A percentile compares a stretch with the other conserved stretches of the same genome.
phyloP scores from a whole-genome alignment of 2,888 invertebrate species.

The Pseudoips prasinana region DNA sequence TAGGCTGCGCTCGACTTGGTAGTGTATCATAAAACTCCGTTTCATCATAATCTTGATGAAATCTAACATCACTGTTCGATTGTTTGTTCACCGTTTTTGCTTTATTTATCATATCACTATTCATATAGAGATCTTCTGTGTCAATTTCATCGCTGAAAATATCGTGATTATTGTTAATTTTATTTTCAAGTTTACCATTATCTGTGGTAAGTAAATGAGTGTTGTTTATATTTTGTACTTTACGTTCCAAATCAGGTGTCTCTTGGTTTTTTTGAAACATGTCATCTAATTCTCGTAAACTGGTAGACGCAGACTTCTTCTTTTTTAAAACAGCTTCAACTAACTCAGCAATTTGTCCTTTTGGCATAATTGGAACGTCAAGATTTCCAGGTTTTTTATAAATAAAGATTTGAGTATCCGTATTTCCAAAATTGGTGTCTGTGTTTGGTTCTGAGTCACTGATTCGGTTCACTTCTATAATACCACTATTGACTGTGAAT shows the following conservation, averaged over 20 bases:
- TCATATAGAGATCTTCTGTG: too few species aligned
- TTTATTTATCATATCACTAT: too few species aligned
- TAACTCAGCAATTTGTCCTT: slow-evolving; percentile 38
- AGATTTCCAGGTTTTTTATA: slow-evolving; percentile 14
- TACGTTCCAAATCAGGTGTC: slow-evolving; percentile 3
- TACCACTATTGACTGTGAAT: slow-evolving; percentile 22
- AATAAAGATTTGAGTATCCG: slow-evolving; percentile 15
- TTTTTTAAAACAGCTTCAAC: slow-evolving; percentile 33
- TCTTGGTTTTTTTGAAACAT: slow-evolving; percentile 22
- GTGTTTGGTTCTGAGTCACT: slow-evolving; percentile 15
- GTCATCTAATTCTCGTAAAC: slow-evolving; percentile 37
- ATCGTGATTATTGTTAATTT: too few species aligned
- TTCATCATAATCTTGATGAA: too few species aligned
- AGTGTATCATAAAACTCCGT: too few species aligned
- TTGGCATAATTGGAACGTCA: slow-evolving; percentile 13
- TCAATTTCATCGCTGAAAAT: too few species aligned
- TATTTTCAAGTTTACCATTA: too few species aligned
- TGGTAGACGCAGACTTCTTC: slow-evolving; percentile 30
- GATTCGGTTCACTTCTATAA: slow-evolving; percentile 17
- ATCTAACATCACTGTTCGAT: too few species aligned
- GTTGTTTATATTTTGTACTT: slow-evolving; percentile 2
- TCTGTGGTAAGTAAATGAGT: too few species aligned
- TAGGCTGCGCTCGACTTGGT: too few species aligned
- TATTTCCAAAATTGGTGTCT: neutral
- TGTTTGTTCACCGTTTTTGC: too few species aligned